These are phyloP conservation scores for Bombus waltoni DNA, from an alignment of 1,140 invertebrate species.

Conservation along the genomic window DNA sequence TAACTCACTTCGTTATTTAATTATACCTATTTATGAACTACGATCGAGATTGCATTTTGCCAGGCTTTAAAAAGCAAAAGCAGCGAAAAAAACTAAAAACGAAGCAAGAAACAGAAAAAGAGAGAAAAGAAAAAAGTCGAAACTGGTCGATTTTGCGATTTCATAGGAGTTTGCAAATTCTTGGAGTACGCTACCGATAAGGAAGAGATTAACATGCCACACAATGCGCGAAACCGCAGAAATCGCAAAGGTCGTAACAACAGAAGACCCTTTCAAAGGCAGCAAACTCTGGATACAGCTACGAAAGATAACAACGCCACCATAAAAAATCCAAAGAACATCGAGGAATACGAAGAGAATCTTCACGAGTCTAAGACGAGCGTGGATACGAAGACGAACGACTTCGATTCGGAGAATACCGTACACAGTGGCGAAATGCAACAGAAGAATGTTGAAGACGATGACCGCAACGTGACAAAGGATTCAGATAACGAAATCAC, in stretches of 20 bases:
- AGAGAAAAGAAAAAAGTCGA: background rate
- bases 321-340: background rate
- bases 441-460: background rate
- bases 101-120: background rate
- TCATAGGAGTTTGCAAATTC: constrained; percentile 53
- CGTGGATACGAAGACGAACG: background rate
- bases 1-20: no score
- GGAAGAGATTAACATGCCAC: constrained; percentile 72
- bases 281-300: constrained; percentile 10
- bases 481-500: background rate
- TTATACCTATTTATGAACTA: no score
- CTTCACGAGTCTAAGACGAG: constrained; percentile 20
- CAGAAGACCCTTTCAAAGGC: constrained; percentile 33
- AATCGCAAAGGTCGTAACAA: constrained; percentile 67
- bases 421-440: background rate
- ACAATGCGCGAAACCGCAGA: constrained; percentile 67
- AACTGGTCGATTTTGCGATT: constrained; percentile 16
- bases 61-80: no score
- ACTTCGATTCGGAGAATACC: constrained; percentile 8
- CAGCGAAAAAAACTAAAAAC: background rate
- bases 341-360: constrained; percentile 15
- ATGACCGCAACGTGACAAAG: background rate
- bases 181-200: constrained; percentile 70
- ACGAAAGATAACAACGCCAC: background rate
- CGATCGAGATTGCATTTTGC: no score